These are phyloP conservation scores for Halichoeres trimaculatus DNA, from an alignment of 2,113 vertebrate genomes.

Conservation along the genomic window DNA sequence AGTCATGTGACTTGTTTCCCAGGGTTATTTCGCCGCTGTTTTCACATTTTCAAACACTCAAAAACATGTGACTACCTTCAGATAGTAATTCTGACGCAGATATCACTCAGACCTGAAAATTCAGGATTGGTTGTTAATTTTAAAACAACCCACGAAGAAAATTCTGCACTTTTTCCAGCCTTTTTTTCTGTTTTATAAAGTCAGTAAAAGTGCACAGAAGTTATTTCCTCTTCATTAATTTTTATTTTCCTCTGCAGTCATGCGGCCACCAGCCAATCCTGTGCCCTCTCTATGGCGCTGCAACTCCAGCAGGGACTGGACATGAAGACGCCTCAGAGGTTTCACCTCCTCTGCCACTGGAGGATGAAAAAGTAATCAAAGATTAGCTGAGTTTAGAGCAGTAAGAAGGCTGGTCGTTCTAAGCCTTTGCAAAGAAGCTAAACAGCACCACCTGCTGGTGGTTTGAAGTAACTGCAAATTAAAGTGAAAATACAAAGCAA, in stretches of 20 bases:
- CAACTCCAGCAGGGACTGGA: constrained; percentile 77
- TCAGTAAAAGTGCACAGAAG: background rate
- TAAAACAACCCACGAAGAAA: background rate
- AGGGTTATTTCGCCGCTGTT: constrained; percentile 20
- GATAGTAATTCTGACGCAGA: background rate
- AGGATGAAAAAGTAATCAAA: background rate
- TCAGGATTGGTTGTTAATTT: background rate
- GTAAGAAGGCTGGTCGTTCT: background rate
- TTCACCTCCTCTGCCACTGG: constrained; percentile 83
- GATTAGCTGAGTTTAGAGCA: background rate
- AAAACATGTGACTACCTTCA: constrained; percentile 20
- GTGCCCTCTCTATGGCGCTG: constrained; percentile 49
- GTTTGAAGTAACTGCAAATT: too few species aligned
- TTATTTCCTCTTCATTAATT: background rate
- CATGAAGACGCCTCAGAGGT: constrained; percentile 78
- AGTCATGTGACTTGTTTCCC: constrained; percentile 58
- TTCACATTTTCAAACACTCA: constrained; percentile 6
- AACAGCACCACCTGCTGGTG: constrained; percentile 60
- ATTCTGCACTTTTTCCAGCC: background rate
- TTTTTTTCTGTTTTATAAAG: background rate
- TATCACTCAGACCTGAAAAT: too few species aligned
- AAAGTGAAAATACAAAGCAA: too few species aligned
- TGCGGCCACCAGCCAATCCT: background rate
- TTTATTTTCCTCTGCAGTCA: background rate
- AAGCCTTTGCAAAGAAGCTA: constrained; percentile 10